Conservation (phyloP, 2,888 invertebrate species). For the Baccha elongata region DNA sequence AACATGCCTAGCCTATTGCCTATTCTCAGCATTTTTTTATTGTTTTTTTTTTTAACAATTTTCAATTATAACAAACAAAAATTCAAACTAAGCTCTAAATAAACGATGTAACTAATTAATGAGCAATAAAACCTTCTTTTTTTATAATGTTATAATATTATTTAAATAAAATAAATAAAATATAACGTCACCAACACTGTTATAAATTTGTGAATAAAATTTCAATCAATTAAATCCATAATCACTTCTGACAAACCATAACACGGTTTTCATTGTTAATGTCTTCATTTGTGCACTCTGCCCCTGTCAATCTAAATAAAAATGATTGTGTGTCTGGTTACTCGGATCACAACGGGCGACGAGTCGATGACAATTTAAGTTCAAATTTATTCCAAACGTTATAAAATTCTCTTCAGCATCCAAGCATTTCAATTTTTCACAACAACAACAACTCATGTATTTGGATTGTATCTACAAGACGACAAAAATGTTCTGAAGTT, state of each 20-base stretch:
- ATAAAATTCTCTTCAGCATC: neutral
- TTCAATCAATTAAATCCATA: slow-evolving; percentile 33
- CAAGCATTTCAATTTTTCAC: neutral
- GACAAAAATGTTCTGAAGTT: slow-evolving; percentile 15
- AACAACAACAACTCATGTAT: neutral
- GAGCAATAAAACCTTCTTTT: no score
- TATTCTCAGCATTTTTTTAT: no score
- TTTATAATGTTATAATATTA: no score
- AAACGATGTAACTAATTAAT: neutral
- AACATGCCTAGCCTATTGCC: no score
- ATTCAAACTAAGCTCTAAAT: neutral
- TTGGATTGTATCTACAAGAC: neutral
- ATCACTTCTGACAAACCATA: slow-evolving; percentile 29
- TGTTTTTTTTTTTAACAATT: no score
- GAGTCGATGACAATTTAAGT: neutral
- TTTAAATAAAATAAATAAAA: no score
- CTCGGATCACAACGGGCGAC: slow-evolving; percentile 4
- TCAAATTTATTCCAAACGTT: slow-evolving; percentile 16
- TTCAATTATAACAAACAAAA: no score
- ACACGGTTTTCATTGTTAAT: slow-evolving; percentile 11
- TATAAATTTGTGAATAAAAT: slow-evolving; percentile 27
- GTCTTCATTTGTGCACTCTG: slow-evolving; percentile 23
- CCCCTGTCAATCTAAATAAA: neutral
- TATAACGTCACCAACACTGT: neutral
- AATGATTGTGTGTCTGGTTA: neutral